Evolutionary conservation across 1,140 invertebrate species (phyloP), one percentile per base, ranked within the genome.

Genomic region (Hyles euphorbiae): DNA sequence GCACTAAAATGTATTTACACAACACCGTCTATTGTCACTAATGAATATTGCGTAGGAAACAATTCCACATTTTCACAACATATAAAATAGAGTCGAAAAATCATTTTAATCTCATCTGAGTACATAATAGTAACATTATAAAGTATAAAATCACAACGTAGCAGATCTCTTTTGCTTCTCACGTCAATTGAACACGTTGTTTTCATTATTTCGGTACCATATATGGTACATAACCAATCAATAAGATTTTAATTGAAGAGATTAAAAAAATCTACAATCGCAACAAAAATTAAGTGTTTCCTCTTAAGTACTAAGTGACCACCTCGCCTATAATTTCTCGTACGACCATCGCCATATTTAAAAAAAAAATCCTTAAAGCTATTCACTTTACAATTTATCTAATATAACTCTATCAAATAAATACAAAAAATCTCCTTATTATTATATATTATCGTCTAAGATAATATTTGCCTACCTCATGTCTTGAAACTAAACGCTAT

Each of bases 361-460:
- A 79, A 84, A 83, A 79, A 87, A 79, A 82, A 78, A 76, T 70
- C 53, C 80, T 86, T 85, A 86, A 68, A 75, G 47, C 80, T 86
- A 87, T 68, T 76, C 76, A 85, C 77, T 87, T 86, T 88, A 87
- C 83, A 87, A 87, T 80, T 87, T 85, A 87, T 70, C 86, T 87
- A 88, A 83, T 88, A 88, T 88, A 87, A 86, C 76, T 86, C 83
- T 88, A 88, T 87, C 65, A 81, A 88, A 88, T 88, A 88, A 88
- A 88, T 88, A 88, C 86, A 88, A 87, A 86, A 78, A 86, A 87
- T 87, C 86, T 88, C 83, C n/a, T 56, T 47, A 47, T 34, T 10
- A 46, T 87, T 87, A 88, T 74, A 66, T 65, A 60, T 60, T 74
- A 79, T 84, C 84, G 84, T 80, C 81, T 83, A 86, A 78, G 70